A percentile compares a stretch with the other conserved stretches of the same genome.
Evolutionary conservation across 1,140 invertebrate genomes (phyloP).

Genomic region (Portunus trituberculatus): DNA sequence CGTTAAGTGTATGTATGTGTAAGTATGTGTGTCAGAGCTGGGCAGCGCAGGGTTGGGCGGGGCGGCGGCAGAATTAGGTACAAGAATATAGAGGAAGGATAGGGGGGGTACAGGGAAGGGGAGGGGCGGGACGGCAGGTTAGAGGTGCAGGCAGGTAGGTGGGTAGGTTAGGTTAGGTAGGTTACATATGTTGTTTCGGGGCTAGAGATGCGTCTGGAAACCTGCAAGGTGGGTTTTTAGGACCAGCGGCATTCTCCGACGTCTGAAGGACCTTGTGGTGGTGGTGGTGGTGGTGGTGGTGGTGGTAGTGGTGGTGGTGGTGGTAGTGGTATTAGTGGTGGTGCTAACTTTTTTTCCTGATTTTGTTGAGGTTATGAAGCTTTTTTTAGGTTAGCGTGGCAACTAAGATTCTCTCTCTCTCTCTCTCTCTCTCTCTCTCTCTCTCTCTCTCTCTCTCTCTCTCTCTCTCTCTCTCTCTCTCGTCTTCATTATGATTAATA

Average conservation of each 20-base stretch:
- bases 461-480: background rate
- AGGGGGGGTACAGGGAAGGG: background rate
- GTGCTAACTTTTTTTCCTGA: background rate
- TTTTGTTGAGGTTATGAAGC: background rate
- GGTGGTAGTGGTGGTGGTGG: no score
- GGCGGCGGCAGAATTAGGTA: background rate
- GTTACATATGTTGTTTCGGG: background rate
- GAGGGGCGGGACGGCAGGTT: background rate
- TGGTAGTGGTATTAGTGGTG: background rate
- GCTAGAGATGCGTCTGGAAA: background rate
- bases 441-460: background rate
- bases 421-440: constrained; percentile 23
- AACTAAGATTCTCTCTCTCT: background rate
- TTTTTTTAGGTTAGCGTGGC: background rate
- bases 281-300: no score
- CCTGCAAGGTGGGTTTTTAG: background rate
- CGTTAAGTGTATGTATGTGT: no score
- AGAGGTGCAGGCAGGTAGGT: background rate
- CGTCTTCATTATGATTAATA: no score
- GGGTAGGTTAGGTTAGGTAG: background rate
- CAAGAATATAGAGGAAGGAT: background rate
- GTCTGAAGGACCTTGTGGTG: background rate
- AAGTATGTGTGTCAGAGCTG: no score
- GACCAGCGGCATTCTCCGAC: background rate
- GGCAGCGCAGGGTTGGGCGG: background rate